Percentiles rank a stretch among this genome's conserved stretches.
Evolutionary conservation across 2,797 vertebrate genomes (phyloP).

Genomic region (Premnoplex brunnescens): DNA sequence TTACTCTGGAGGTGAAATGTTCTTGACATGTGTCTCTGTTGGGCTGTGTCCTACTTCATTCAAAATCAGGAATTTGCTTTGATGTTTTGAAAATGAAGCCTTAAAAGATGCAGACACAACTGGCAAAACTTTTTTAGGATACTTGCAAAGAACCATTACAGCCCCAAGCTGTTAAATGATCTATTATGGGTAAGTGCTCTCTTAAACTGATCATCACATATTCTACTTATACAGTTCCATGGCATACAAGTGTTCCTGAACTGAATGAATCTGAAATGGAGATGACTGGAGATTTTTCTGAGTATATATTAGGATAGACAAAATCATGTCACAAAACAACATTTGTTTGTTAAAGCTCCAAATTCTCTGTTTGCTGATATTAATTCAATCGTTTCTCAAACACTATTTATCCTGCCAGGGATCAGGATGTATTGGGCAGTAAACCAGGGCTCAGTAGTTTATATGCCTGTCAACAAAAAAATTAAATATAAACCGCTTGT

Average conservation of each 20-base stretch:
- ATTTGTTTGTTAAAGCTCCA: background rate
- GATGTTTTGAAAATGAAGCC: background rate
- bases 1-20: background rate
- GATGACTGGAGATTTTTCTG: background rate
- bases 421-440: background rate
- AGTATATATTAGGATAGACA: background rate
- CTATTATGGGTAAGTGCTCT: background rate
- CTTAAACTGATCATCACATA: background rate
- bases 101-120: background rate
- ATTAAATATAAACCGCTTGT: constrained; percentile 4
- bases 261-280: background rate
- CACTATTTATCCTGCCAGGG: background rate
- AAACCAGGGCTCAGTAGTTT: constrained; percentile 17
- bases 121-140: background rate
- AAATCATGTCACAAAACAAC: background rate
- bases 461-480: background rate
- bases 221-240: background rate
- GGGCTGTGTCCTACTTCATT: background rate
- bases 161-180: background rate
- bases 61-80: background rate
- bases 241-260: background rate
- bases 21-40: background rate
- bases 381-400: constrained; percentile 1
- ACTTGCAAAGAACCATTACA: background rate
- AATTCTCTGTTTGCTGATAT: background rate